Evolutionary conservation across 2,888 invertebrate genomes (phyloP).

Genomic region (Lithophane semibrunnea): DNA sequence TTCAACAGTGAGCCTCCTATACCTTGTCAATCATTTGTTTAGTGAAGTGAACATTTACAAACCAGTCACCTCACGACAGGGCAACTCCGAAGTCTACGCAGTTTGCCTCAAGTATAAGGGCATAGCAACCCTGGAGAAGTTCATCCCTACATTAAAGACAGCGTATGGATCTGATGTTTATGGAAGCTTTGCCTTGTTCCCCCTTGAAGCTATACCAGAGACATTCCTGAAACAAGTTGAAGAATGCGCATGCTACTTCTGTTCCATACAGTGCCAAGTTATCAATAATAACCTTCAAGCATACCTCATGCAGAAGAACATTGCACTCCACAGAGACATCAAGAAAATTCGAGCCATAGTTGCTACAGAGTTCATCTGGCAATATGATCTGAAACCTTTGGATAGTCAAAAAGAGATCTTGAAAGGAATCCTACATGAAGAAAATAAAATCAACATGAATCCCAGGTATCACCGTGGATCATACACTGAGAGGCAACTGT

Average conservation of each 20-base stretch:
- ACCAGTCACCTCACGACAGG: constrained; percentile 97
- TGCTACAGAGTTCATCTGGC: constrained; percentile 90
- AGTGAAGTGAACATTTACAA: constrained; percentile 94
- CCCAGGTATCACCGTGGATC: constrained; percentile 90
- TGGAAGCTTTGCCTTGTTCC: constrained; percentile 90
- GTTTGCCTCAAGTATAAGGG: constrained; percentile 93
- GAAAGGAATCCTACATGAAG: constrained; percentile 83
- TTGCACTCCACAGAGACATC: constrained; percentile 80
- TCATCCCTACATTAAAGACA: constrained; percentile 83
- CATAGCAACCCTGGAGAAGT: constrained; percentile 77
- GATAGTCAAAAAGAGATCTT: constrained; percentile 86
- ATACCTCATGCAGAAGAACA: constrained; percentile 89
- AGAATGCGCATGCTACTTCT: constrained; percentile 92
- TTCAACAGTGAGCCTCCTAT: constrained; percentile 94
- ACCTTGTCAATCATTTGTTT: constrained; percentile 94
- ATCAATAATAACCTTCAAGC: constrained; percentile 92
- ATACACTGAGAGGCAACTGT: constrained; percentile 89
- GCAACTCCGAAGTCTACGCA: constrained; percentile 98
- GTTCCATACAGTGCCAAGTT: constrained; percentile 92
- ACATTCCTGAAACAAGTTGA: constrained; percentile 92
- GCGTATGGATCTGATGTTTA: constrained; percentile 85
- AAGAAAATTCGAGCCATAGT: constrained; percentile 88
- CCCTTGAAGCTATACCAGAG: constrained; percentile 90
- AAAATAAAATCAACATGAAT: constrained; percentile 85
- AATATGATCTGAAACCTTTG: constrained; percentile 90